Evolutionary conservation across 2,888 invertebrate species (phyloP).

Genomic region (Sarcophaga carnaria): DNA sequence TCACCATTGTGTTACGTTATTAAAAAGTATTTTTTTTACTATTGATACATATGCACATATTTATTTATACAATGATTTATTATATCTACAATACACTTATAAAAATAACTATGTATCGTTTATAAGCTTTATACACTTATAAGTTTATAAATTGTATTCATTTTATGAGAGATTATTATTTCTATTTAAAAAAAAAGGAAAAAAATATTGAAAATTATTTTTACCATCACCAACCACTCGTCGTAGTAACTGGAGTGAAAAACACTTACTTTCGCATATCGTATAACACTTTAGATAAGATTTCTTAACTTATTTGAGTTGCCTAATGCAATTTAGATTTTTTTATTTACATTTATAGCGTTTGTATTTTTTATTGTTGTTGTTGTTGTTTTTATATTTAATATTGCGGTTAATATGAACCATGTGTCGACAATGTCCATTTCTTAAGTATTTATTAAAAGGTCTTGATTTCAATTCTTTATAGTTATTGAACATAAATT

Average conservation of each 20-base stretch:
- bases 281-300: conserved; percentile 52
- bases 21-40: conserved; percentile 13
- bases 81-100: conserved; percentile 14
- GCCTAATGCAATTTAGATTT: conserved; percentile 51
- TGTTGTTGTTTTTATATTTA: too few relatives aligned
- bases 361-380: not conserved
- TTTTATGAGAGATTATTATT: not conserved
- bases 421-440: too few relatives aligned
- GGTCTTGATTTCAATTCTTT: too few relatives aligned
- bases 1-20: not conserved
- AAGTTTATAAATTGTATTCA: not conserved
- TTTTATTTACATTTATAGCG: not conserved
- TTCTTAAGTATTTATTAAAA: too few relatives aligned
- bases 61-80: conserved; percentile 29
- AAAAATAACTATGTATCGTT: not conserved
- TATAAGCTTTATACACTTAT: not conserved
- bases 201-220: not conserved
- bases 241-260: not conserved
- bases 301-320: conserved; percentile 39
- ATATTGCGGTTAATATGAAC: too few relatives aligned
- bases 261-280: conserved; percentile 8
- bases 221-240: not conserved
- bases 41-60: not conserved
- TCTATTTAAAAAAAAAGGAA: not conserved
- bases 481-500: too few relatives aligned